Evolutionary conservation across 2,113 vertebrate genomes (phyloP), one percentile per base, ranked within the genome.

Genomic region (Pteropus alecto): DNA sequence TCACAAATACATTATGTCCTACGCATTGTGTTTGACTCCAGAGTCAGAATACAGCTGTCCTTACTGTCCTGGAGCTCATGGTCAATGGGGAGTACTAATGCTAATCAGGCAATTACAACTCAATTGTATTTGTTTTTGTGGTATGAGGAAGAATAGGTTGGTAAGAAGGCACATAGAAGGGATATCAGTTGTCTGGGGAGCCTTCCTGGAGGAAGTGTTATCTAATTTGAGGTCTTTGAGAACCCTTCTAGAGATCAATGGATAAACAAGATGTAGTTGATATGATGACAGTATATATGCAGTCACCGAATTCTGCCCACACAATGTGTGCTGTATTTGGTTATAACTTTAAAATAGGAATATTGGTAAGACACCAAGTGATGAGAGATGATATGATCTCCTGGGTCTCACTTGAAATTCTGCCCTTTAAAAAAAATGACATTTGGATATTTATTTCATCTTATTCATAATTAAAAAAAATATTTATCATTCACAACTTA

Each of bases 361-460:
- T 7, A 83, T 2, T 13, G 56, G 7, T 24, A 68, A 35, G 60
- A 83, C 5, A 67, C 41, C 4, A n/a, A 14, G 4, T 58, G 35
- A 28, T 73, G 33, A 48, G 33, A 71, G 41, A 56, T 35, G 41
- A 58, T 58, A 19, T 83, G 22, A 54, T 74, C 35, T 94, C 16
- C 61, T 84, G 7, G 24, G 18, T 76, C 30, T 74, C 51, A 43
- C 22, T 22, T 83, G 73, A 91, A 48, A 81, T 73, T 92, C 33
- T 82, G 8, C 5, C 41, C 10, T 90, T 94, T 68, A 70, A 83
- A 46, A 63, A 54, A 51, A 63, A 54, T 63, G 18, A 89, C 6
- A 3, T 88, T 77, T 70, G 68, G 41, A 60, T 58, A 90, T 78
- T 86, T 94, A 12, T 82, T 96, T 95, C 87, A 85, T 54, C 18